Percentiles rank a stretch among this genome's conserved stretches.
phyloP scores from a whole-genome alignment of 2,888 invertebrate genomes.

The Sycophila texana region DNA sequence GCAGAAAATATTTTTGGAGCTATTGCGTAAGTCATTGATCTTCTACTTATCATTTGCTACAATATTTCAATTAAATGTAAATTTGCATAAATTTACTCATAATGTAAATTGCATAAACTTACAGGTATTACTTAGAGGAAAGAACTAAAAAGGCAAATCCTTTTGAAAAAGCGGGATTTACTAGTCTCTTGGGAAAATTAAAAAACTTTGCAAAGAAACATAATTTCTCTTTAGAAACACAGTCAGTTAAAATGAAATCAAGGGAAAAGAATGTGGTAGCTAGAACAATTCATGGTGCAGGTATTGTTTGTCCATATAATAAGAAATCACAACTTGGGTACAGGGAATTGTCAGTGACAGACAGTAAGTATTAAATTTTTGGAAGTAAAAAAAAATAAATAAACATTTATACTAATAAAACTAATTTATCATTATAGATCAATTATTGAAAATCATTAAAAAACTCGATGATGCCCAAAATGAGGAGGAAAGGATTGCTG shows the following conservation, averaged over 20 bases:
- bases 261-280: conserved; percentile 81
- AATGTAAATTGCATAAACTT: too few relatives aligned
- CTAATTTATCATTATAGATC: conserved; percentile 75
- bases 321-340: conserved; percentile 91
- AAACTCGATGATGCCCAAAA: conserved; percentile 79
- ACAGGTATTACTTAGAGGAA: conserved; percentile 78
- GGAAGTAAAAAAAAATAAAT: not conserved
- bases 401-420: not conserved
- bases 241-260: conserved; percentile 79
- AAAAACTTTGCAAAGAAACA: conserved; percentile 81
- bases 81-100: not conserved
- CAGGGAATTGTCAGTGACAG: conserved; percentile 83
- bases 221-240: conserved; percentile 79
- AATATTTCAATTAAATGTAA: not conserved
- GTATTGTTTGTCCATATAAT: conserved; percentile 90
- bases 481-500: conserved; percentile 79
- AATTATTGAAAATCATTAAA: conserved; percentile 83
- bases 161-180: conserved; percentile 80
- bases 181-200: conserved; percentile 80
- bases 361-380: conserved; percentile 75
- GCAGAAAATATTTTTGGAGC: conserved; percentile 90
- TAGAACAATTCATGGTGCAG: conserved; percentile 87
- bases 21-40: conserved; percentile 80
- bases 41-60: conserved; percentile 4
- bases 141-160: conserved; percentile 76